Evolutionary conservation across 2,113 vertebrate species (phyloP), one percentile per base, ranked within the genome.

Genomic region (Micronycteris hirsuta): DNA sequence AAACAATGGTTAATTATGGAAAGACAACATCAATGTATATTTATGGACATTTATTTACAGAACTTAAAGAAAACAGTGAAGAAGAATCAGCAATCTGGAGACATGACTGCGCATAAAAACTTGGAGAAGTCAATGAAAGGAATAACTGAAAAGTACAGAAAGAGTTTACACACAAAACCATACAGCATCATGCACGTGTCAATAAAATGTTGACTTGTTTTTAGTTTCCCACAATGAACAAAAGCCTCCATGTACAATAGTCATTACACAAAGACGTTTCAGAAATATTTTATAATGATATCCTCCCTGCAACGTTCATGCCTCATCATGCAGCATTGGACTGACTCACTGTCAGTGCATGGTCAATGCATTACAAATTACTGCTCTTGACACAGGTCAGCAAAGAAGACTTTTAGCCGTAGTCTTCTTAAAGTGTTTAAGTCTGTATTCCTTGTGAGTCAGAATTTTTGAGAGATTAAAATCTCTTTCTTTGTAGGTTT

Each of bases 281-380:
- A 98, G 98, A 98, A 98, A 98, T 99, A 99, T 99, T 99, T 99
- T 99, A 99, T 98, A 99, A 99, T 99, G 99, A 99, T 99, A 99
- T 99, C 99, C 99, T 99, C 98, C 97, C 78, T 98, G 95, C 97
- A 96, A 80, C 87, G 71, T 26, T 98, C 98, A 98, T 98, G 98
- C 98, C 92, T 95, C 89, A 76, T 98, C 98, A 98, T 98, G 98
- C 98, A 97, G 95, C 91, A 93, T 94, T 97, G 97, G 97, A 97
- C 98, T 98, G 98, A 98, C 98, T 98, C 98, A 99, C 98, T 99
- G 98, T 98, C 98, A 98, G 98, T 98, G 98, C 98, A 98, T 99
- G 98, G 98, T 98, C 97, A 86, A 86, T 94, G 38, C 97, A 96
- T 97, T 98, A 95, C 16, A 98, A 96, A 93, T 28, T 76, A 97